Evolutionary conservation across 2,888 invertebrate species (phyloP), one percentile per base, ranked within the genome.

Genomic region (Camponotus fellah): DNA sequence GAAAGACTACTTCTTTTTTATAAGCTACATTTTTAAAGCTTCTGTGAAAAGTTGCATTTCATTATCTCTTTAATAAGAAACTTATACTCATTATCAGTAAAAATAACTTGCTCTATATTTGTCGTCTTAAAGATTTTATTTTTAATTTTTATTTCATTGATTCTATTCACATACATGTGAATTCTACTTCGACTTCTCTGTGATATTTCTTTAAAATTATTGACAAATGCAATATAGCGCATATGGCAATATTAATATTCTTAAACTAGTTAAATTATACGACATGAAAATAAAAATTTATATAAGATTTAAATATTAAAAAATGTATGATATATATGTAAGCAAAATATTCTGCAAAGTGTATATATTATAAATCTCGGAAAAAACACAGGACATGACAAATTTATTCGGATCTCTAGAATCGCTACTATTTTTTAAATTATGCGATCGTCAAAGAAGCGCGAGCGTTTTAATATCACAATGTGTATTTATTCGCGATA

Each of bases 51-150:
- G 14, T 58, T 85, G 85, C 86, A 90, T 87, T 86, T 89, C 87
- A 92, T 91, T 92, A 91, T 91, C 88, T 85, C 86, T 89, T 88
- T 85, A 89, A 92, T 87, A 91, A 91, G 90, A 88, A 86, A 83
- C 26, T 53, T 53, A 58, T 21, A 14, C 3, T 56, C 26, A 26
- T 26, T 26, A 26, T 2, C 6, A 1, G 21, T 71, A 10, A 8
- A 40, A 56, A 53, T 58, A 6, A n/a, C 12, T 26, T 40, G 17
- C 40, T 60, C 1, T 3, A 14, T 4, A 74, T 62, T 46, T 64
- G 5, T 6, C 21, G 5, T 1, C 21, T 71, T 53, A 21, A 46
- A 64, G 0, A 14, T 34, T 75, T 85, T 81, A 76, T 56, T 21
- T 49, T 40, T 56, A 49, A 26, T 65, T 34, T 43, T 17, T 34